phyloP scores from a whole-genome alignment of 2,888 invertebrate species.

The Andrena bucephala region DNA sequence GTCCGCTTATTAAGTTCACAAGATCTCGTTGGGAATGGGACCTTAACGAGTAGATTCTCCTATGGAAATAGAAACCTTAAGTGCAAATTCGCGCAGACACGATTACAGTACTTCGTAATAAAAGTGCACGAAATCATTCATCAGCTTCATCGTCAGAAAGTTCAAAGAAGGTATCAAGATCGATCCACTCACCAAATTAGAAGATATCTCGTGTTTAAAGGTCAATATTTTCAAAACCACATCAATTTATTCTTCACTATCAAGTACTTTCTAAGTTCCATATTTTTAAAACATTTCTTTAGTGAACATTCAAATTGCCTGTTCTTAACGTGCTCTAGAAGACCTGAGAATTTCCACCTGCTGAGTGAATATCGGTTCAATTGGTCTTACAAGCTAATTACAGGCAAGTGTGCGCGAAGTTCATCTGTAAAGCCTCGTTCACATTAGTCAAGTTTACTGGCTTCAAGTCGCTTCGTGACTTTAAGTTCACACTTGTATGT shows the following conservation, averaged over 20 bases:
- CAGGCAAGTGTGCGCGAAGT: neutral
- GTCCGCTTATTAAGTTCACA: constrained; percentile 73
- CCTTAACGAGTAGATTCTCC: constrained; percentile 54
- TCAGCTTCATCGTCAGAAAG: neutral
- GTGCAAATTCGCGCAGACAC: neutral
- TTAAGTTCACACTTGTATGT: no score
- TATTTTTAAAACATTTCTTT: neutral
- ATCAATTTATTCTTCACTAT: neutral
- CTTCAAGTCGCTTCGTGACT: no score
- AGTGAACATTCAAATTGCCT: neutral
- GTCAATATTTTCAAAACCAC: neutral
- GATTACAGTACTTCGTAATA: constrained; percentile 6
- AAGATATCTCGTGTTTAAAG: neutral
- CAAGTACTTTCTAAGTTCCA: neutral
- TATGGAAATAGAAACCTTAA: constrained; percentile 43
- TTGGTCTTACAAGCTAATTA: neutral
- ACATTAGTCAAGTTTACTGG: no score
- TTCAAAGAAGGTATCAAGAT: neutral
- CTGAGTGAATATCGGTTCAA: neutral
- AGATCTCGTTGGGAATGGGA: constrained; percentile 69
- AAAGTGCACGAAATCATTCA: neutral
- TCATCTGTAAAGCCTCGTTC: neutral
- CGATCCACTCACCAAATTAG: neutral
- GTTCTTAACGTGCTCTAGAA: no score
- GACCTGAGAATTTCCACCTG: neutral